Base-by-base conservation (phyloP, 2,797 vertebrate genomes). In the Knipowitschia caucasica region DNA sequence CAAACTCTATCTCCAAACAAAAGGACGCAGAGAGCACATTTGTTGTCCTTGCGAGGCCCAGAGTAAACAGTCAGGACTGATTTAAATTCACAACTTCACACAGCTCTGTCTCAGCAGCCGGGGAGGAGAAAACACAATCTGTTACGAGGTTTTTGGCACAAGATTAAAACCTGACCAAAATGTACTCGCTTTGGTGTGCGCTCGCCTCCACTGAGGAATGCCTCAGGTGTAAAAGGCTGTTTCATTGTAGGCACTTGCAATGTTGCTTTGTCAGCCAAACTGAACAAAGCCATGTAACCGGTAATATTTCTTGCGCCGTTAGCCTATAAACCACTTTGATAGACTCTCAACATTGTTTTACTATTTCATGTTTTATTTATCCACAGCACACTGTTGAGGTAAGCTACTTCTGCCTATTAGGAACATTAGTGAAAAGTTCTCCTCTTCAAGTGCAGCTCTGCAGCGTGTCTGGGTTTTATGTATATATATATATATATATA, bases 21-120 rank as follows among this genome's bases (percentile, higher is more conserved):
- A 77, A 77, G 58, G 77, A 81, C 77, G 78, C 45, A 77, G 67
- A 73, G 64, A 74, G 82, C 72, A 67, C 67, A 69, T 73, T 76
- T 71, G 53, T 68, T 50, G 80, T 77, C 74, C 64, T 78, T 73
- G 64, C 40, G 23, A 59, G 68, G 73, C 43, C 59, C 49, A 44
- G 54, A 53, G 51, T 62, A 67, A 75, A 75, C 49, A 38, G 43
- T 52, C 21, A 53, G 43, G 24, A 15, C 66, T 71, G 55, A 81
- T 88, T 77, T 78, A 75, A 79, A 86, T 62, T 47, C 30, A 23
- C 58, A 60, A 39, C 51, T 78, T 56, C 64, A 73, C 56, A 62
- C 59, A 63, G 50, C 53, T 65, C 57, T 64, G 15, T 47, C 45
- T 47, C 26, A 4, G 17, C 45, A 20, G 45, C 45, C 45, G 27